Evolutionary conservation across 1,140 invertebrate genomes (phyloP).

Genomic region (Cotesia chilonis): DNA sequence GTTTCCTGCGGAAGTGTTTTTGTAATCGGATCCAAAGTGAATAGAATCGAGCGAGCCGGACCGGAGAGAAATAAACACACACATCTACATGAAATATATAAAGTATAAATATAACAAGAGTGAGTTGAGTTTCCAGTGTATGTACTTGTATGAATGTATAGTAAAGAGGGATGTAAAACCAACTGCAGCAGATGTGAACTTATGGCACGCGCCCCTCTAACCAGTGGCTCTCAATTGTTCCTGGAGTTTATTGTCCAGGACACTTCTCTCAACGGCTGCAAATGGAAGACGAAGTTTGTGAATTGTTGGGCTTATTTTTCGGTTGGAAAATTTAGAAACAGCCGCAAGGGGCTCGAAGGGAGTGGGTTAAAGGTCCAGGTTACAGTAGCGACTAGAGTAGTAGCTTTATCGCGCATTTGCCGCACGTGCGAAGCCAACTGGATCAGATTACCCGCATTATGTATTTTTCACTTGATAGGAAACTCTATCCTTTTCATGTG

Average conservation of each 20-base stretch:
- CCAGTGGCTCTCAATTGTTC: slow-evolving; percentile 40
- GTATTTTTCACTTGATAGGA: not conserved
- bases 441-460: slow-evolving; percentile 46
- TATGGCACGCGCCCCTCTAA: slow-evolving; percentile 56
- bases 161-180: slow-evolving; percentile 53
- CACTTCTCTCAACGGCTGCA: not conserved
- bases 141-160: slow-evolving; percentile 39
- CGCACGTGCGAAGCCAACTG: slow-evolving; percentile 51
- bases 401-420: not conserved
- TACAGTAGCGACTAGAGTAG: not conserved
- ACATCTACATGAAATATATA: not conserved
- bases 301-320: no score
- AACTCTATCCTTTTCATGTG: not conserved
- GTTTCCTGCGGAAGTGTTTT: slow-evolving; percentile 64
- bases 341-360: not conserved
- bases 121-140: not conserved
- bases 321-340: not conserved
- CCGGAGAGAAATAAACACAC: slow-evolving; percentile 23
- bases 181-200: slow-evolving; percentile 60
- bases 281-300: no score
- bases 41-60: slow-evolving; percentile 37
- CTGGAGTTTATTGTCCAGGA: not conserved
- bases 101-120: not conserved
- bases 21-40: slow-evolving; percentile 50
- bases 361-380: not conserved